Percentiles rank a stretch among this genome's conserved stretches.
These are phyloP conservation scores for Thunnus albacares DNA, from an alignment of 2,797 vertebrate genomes.

Conservation along the genomic window DNA sequence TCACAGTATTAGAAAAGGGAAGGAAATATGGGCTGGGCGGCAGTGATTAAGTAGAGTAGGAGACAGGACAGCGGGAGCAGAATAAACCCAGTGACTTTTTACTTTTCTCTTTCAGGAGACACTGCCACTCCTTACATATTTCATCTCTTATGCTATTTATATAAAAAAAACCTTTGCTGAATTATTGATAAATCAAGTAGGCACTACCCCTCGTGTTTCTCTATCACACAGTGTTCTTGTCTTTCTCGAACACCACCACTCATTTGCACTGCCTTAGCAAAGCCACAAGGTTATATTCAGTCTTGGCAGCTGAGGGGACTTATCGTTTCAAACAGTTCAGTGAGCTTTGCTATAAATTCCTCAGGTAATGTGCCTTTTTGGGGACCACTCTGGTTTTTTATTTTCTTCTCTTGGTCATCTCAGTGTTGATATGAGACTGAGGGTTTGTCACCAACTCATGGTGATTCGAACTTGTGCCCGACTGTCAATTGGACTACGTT, in stretches of 20 bases:
- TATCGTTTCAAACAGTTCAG: neutral
- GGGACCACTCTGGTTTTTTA: neutral
- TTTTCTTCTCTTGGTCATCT: neutral
- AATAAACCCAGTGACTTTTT: conserved; percentile 36
- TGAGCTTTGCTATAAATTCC: neutral
- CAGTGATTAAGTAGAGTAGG: neutral
- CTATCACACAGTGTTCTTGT: conserved; percentile 28
- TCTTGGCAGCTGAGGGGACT: neutral
- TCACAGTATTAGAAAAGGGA: neutral
- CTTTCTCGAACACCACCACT: conserved; percentile 36
- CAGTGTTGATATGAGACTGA: no score
- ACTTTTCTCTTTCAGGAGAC: conserved; percentile 47
- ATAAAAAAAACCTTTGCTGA: conserved; percentile 34
- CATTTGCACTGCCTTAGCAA: conserved; percentile 17
- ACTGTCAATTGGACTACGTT: no score
- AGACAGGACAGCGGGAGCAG: neutral
- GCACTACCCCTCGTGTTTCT: conserved; percentile 6
- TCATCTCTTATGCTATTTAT: conserved; percentile 60
- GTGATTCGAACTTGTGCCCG: no score
- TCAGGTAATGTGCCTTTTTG: neutral
- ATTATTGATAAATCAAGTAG: conserved; percentile 61
- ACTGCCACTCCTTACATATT: conserved; percentile 55
- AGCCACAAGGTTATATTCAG: conserved; percentile 5
- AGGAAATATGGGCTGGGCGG: neutral
- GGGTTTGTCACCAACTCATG: no score